Evolutionary conservation across 1,140 invertebrate species (phyloP).

Genomic region (Wiebesia pumilae): DNA sequence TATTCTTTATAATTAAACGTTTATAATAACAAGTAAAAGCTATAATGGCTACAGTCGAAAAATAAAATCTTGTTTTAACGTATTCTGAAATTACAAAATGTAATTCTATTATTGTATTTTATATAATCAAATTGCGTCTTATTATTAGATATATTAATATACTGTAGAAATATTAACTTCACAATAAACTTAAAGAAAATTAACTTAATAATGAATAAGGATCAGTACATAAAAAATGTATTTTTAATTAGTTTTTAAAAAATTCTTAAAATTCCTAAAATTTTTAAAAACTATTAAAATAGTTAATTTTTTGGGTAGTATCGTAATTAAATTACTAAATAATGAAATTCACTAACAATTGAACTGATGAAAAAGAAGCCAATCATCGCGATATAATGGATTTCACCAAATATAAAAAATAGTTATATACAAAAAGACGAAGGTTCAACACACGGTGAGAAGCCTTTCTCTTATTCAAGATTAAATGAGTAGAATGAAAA

Average conservation of each 20-base stretch:
- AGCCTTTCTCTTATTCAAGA: not conserved
- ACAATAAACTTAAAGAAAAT: no score
- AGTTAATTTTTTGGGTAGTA: not conserved
- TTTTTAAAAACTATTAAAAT: no score
- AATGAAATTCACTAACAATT: not conserved
- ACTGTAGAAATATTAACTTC: no score
- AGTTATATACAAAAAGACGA: not conserved
- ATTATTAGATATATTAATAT: no score
- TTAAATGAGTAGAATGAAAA: not conserved
- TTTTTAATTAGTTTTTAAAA: not conserved
- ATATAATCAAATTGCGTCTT: no score
- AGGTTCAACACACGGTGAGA: not conserved
- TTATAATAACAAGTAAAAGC: not conserved
- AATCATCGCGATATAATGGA: not conserved
- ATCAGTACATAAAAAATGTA: no score
- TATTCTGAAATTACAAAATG: no score
- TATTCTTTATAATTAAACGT: not conserved
- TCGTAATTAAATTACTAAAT: not conserved
- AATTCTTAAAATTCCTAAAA: no score
- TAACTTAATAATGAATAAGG: no score
- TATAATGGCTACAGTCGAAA: no score
- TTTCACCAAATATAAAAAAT: not conserved
- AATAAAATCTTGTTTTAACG: no score
- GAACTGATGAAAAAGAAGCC: not conserved
- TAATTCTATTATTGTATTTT: no score